Conservation (phyloP, 2,888 invertebrate species). For the Synanthedon myopaeformis region DNA sequence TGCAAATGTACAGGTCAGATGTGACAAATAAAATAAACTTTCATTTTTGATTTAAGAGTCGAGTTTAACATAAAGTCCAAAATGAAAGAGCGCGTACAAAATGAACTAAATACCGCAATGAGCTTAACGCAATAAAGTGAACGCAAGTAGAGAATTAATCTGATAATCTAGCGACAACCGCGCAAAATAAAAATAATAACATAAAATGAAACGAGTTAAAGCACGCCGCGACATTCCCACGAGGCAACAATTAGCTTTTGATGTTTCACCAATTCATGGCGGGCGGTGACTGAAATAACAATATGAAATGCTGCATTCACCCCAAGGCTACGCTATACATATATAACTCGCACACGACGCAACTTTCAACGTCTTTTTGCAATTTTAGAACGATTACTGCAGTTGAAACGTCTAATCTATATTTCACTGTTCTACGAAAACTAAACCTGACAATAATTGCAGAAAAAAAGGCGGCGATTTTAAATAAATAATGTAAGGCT, state of each 20-base stretch:
- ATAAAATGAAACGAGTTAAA: conserved; percentile 32
- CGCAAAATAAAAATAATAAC: conserved; percentile 28
- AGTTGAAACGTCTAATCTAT: conserved; percentile 4
- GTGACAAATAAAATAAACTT: no score
- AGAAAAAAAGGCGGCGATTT: neutral
- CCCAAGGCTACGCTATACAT: neutral
- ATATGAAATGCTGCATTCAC: neutral
- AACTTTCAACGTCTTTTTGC: neutral
- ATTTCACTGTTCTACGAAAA: neutral
- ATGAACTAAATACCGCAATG: conserved; percentile 4
- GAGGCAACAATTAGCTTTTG: conserved; percentile 36
- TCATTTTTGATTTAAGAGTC: neutral
- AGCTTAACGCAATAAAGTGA: conserved; percentile 11
- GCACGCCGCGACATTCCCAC: conserved; percentile 43
- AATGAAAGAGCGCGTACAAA: conserved; percentile 1
- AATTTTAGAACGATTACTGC: neutral
- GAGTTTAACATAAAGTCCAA: neutral
- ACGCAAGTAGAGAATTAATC: conserved; percentile 37
- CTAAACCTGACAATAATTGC: neutral
- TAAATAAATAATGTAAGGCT: conserved; percentile 14
- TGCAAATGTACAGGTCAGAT: no score
- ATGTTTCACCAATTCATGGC: conserved; percentile 22
- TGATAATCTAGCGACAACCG: conserved; percentile 32
- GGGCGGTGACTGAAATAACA: conserved; percentile 1
- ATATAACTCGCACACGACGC: neutral